Conservation (phyloP, 2,797 vertebrate species). For the Rhinatrema bivittatum region DNA sequence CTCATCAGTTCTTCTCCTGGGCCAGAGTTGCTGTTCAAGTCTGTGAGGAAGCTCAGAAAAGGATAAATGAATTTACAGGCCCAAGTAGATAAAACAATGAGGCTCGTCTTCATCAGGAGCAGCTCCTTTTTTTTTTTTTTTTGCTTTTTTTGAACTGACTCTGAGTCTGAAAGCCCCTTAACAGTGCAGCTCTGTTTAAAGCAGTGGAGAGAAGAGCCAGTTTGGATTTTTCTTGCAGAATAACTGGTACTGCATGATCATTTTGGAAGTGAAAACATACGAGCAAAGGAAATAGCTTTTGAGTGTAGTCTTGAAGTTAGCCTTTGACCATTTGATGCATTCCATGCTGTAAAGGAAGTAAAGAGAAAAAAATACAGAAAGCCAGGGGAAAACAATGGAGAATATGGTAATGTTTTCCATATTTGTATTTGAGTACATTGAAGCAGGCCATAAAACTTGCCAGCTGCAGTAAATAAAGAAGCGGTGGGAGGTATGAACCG, state of each 20-base stretch:
- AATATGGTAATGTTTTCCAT: slow-evolving; percentile 76
- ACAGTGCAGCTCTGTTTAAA: too few relatives aligned
- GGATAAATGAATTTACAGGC: background rate
- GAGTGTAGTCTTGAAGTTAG: slow-evolving; percentile 46
- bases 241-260: slow-evolving; percentile 19
- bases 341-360: slow-evolving; percentile 54
- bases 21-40: background rate
- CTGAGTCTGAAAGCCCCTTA: too few relatives aligned
- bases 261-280: slow-evolving; percentile 46
- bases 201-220: too few relatives aligned
- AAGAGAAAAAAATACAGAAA: slow-evolving; percentile 13
- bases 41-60: background rate
- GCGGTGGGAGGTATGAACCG: slow-evolving; percentile 49
- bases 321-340: slow-evolving; percentile 59
- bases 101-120: background rate
- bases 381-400: slow-evolving; percentile 32
- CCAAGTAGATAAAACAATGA: background rate
- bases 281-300: slow-evolving; percentile 65
- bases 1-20: too few relatives aligned
- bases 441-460: slow-evolving; percentile 65
- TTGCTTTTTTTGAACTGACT: background rate
- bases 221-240: slow-evolving; percentile 10
- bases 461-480: slow-evolving; percentile 70
- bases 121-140: background rate
- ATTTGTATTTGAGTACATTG: slow-evolving; percentile 66